Conservation (phyloP, 2,113 vertebrate genomes). For the Caranx ignobilis region DNA sequence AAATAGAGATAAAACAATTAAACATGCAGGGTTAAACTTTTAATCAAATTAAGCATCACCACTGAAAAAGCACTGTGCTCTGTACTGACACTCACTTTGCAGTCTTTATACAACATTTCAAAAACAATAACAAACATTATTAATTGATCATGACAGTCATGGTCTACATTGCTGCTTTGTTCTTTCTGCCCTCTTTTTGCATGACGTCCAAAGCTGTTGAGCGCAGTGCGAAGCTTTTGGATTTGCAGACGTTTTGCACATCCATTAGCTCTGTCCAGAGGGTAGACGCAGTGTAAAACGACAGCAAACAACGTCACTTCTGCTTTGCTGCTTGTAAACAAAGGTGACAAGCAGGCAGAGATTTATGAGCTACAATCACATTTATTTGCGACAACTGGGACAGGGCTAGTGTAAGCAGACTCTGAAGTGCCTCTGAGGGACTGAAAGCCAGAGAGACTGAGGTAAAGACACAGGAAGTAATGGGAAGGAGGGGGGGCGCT, state of each 20-base stretch:
- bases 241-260: conserved; percentile 40
- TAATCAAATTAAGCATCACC: conserved; percentile 14
- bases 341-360: conserved; percentile 39
- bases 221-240: background rate
- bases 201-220: conserved; percentile 30
- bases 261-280: conserved; percentile 15
- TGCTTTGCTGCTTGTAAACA: conserved; percentile 47
- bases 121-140: conserved; percentile 32
- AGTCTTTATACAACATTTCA: conserved; percentile 1
- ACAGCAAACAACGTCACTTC: conserved; percentile 33
- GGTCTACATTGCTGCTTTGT: conserved; percentile 10
- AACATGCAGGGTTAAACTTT: conserved; percentile 7
- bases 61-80: background rate
- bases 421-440: conserved; percentile 32
- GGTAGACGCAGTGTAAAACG: background rate
- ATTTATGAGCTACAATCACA: conserved; percentile 55
- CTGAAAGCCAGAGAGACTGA: conserved; percentile 18
- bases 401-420: conserved; percentile 23
- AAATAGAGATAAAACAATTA: conserved; percentile 17
- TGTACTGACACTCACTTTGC: background rate
- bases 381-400: conserved; percentile 58
- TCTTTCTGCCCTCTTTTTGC: conserved; percentile 7
- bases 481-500: background rate
- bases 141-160: conserved; percentile 18
- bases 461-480: conserved; percentile 43